Percentiles rank a stretch among this genome's conserved stretches.
phyloP scores from a whole-genome alignment of 2,113 vertebrate species.

The Lepidothrix coronata region DNA sequence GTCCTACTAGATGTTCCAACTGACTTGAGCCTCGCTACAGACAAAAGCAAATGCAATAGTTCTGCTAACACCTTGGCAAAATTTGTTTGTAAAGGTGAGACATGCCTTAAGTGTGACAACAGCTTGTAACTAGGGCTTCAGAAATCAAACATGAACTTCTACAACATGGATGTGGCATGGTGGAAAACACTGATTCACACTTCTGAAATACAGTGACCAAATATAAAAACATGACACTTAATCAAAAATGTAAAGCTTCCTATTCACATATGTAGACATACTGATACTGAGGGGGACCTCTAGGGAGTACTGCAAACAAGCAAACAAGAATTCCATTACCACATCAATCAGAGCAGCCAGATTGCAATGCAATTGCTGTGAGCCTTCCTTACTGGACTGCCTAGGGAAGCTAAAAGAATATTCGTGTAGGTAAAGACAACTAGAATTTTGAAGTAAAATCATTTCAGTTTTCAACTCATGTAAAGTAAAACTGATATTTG shows the following conservation, averaged over 20 bases:
- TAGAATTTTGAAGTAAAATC: background rate
- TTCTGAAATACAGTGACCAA: background rate
- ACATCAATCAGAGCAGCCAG: background rate
- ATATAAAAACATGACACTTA: background rate
- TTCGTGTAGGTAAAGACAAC: background rate
- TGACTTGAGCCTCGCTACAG: background rate
- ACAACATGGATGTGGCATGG: background rate
- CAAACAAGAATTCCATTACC: conserved; percentile 17
- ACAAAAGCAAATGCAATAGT: background rate
- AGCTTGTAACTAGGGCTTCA: background rate
- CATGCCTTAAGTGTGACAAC: background rate
- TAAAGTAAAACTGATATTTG: background rate
- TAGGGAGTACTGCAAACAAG: background rate
- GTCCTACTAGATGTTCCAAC: background rate
- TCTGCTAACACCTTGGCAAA: background rate
- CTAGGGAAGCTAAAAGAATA: background rate
- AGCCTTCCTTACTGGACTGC: background rate
- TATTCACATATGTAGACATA: background rate
- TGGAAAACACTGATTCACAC: background rate
- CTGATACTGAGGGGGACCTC: background rate
- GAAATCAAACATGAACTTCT: background rate
- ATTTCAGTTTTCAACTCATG: background rate
- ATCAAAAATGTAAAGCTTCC: background rate
- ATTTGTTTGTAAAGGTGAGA: background rate
- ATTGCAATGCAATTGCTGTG: background rate